Evolutionary conservation across 2,113 vertebrate genomes (phyloP).

Genomic region (Silurus meridionalis): DNA sequence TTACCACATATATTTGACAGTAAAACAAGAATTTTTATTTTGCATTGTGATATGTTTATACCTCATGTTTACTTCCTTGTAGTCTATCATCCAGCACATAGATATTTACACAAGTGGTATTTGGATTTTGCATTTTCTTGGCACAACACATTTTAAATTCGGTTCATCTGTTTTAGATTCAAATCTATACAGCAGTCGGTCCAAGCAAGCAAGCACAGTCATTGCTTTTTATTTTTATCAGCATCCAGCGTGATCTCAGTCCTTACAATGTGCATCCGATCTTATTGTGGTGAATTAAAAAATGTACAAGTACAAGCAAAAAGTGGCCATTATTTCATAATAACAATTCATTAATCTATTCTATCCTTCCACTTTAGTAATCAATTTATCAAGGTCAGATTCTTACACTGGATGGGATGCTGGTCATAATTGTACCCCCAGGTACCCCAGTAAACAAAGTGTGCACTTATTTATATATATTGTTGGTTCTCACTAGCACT

Average conservation of each 20-base stretch:
- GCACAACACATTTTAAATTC: background rate
- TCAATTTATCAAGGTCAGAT: background rate
- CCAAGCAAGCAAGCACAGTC: background rate
- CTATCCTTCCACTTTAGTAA: background rate
- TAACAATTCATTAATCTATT: background rate
- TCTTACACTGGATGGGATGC: background rate
- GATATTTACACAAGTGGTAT: background rate
- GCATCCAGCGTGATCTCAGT: background rate
- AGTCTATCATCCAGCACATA: background rate
- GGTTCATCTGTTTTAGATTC: background rate
- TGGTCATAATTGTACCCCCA: background rate
- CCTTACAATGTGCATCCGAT: background rate
- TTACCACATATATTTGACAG: background rate
- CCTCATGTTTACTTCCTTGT: background rate
- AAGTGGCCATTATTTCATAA: no score
- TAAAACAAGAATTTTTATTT: background rate
- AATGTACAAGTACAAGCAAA: background rate
- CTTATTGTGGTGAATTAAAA: background rate
- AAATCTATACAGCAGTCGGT: background rate
- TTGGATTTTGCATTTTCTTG: background rate
- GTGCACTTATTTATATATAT: background rate
- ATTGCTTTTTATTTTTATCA: background rate
- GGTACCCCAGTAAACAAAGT: background rate
- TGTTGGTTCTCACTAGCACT: background rate
- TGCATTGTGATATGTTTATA: background rate